Evolutionary conservation across 2,113 vertebrate species (phyloP).

Genomic region (Todiramphus chloris): DNA sequence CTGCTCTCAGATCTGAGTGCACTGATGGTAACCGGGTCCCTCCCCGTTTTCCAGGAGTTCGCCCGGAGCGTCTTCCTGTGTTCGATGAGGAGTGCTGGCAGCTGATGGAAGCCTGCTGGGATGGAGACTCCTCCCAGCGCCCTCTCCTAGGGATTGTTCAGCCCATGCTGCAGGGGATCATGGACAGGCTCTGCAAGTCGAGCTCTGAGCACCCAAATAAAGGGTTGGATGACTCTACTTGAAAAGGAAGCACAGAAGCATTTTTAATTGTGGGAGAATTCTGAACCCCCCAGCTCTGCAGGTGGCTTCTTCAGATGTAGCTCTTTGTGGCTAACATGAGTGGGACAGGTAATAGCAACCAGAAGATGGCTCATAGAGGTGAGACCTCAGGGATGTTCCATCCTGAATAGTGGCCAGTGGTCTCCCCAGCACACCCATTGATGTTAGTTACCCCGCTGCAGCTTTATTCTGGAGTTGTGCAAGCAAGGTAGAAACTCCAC

Average conservation of each 20-base stretch:
- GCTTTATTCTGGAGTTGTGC: background rate
- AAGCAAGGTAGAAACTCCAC: background rate
- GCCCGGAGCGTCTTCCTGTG: conserved; percentile 85
- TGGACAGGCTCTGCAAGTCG: conserved; percentile 85
- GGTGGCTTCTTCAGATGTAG: background rate
- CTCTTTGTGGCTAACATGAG: conserved; percentile 18
- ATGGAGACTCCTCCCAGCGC: conserved; percentile 89
- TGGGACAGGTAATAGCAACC: background rate
- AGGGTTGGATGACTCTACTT: conserved; percentile 90
- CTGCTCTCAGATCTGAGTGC: background rate
- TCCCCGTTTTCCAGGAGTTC: conserved; percentile 77
- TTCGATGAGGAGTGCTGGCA: conserved; percentile 99
- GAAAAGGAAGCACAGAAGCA: conserved; percentile 56
- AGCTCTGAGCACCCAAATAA: conserved; percentile 72
- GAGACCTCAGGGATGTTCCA: background rate
- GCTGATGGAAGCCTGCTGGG: conserved; percentile 99
- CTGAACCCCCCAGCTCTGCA: background rate
- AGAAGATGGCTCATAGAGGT: background rate
- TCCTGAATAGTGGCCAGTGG: background rate
- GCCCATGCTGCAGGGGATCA: conserved; percentile 92
- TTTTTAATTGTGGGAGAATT: conserved; percentile 5
- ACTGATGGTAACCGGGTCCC: background rate
- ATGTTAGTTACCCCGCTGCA: background rate
- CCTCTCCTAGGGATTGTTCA: conserved; percentile 95
- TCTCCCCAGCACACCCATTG: background rate